Percentiles rank a stretch among this genome's conserved stretches.
Evolutionary conservation across 2,797 vertebrate species (phyloP).

Genomic region (Otolemur crassicaudatus): DNA sequence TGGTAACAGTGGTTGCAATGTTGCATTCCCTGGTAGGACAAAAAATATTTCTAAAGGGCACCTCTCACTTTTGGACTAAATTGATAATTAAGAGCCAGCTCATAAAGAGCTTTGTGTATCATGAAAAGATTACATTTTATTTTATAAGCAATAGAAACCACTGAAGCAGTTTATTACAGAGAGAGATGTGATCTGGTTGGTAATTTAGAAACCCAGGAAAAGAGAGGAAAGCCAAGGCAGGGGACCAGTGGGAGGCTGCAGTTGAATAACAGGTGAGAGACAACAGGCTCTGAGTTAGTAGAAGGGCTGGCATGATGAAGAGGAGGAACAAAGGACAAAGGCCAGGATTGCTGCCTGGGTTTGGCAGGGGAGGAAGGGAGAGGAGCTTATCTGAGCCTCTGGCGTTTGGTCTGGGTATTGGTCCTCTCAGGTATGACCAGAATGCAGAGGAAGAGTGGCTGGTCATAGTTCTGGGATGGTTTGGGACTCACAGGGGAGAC

Average conservation of each 20-base stretch:
- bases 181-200: conserved; percentile 24
- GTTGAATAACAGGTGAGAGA: neutral
- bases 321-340: neutral
- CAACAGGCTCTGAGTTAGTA: neutral
- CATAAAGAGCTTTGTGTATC: conserved; percentile 35
- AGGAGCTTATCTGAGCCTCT: neutral
- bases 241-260: neutral
- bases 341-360: neutral
- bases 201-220: conserved; percentile 4
- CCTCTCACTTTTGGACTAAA: conserved; percentile 28
- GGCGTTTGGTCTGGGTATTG: neutral
- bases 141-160: conserved; percentile 36
- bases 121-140: neutral
- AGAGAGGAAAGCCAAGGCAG: neutral
- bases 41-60: conserved; percentile 40
- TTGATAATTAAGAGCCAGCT: neutral
- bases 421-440: neutral
- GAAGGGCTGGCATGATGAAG: neutral
- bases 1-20: neutral
- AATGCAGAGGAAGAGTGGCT: neutral
- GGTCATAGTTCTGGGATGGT: too few species aligned
- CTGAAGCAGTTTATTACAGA: conserved; percentile 30
- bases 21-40: neutral
- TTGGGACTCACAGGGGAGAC: neutral
- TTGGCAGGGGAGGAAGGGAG: neutral